A percentile compares a stretch with the other conserved stretches of the same genome.
Evolutionary conservation across 1,140 invertebrate genomes (phyloP).

Genomic region (Diachasma alloeum): DNA sequence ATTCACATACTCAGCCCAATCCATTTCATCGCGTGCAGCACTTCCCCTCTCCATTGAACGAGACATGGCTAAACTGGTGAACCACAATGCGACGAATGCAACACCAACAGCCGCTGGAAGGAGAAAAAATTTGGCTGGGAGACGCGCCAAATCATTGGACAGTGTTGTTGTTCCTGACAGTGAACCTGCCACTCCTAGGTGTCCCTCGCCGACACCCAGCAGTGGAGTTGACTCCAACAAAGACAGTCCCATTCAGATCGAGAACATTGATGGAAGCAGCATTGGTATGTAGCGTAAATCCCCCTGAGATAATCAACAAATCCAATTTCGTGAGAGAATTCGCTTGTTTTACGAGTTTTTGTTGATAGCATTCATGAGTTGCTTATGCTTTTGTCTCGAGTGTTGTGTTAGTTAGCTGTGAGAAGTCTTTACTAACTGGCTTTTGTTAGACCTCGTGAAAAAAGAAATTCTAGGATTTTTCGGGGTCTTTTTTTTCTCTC

Average conservation of each 20-base stretch:
- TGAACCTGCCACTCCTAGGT: slow-evolving; percentile 69
- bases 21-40: slow-evolving; percentile 52
- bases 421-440: too few species aligned
- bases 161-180: slow-evolving; percentile 60
- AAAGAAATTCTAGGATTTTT: too few species aligned
- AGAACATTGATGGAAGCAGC: slow-evolving; percentile 75
- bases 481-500: too few species aligned
- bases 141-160: slow-evolving; percentile 62
- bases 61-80: slow-evolving; percentile 63
- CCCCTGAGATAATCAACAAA: neutral
- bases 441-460: too few species aligned
- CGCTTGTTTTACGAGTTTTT: too few species aligned
- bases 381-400: too few species aligned
- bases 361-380: too few species aligned
- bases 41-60: slow-evolving; percentile 66
- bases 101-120: slow-evolving; percentile 12
- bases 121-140: slow-evolving; percentile 47
- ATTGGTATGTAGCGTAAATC: slow-evolving; percentile 61
- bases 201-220: slow-evolving; percentile 87
- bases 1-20: slow-evolving; percentile 46
- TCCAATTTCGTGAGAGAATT: neutral
- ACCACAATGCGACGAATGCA: slow-evolving; percentile 9
- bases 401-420: too few species aligned
- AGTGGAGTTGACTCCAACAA: slow-evolving; percentile 90
- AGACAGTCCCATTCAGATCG: slow-evolving; percentile 92